Base-by-base conservation (phyloP, 2,113 vertebrate species). In the Spea bombifrons region DNA sequence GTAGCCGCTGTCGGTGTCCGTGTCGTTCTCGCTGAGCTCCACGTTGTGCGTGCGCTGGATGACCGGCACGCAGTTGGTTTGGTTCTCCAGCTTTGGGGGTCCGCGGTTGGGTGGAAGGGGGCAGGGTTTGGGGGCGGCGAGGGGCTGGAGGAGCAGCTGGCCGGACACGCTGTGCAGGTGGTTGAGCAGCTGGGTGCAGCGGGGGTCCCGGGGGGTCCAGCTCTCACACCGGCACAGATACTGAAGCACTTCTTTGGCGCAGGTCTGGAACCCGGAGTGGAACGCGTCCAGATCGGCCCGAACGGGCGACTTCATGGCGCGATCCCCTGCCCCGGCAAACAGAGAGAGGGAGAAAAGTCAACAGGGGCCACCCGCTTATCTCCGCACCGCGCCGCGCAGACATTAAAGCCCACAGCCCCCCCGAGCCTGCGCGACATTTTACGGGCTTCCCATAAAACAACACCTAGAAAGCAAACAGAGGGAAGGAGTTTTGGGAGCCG, bases 1-100 rank as follows among this genome's bases (percentile, higher is more conserved):
- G 68, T 98, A 98, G 78, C 97, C 96, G 72, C 97, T 98, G 92
- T 97, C 96, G 5, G 96, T 98, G 90, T 99, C 97, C 0, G 96
- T 97, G 92, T 99, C 97, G 64, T 94, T 94, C 85, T 97, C 96
- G 53, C 92, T 93, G 30, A 91, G 87, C 87, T 98, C 97, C 59
- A 90, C 87, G 72, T 87, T 87, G 61, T 96, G 96, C 89, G 94
- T 96, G 92, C 96, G 92, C 91, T 96, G 97, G 81, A 98, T 99
- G 87, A 98, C 97, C 0, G 97, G 95, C 65, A 98, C 97, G n/a
- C 97, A 97, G 88, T 96, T 94, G 12, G 94, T 87, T 16, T 93
- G 93, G 57, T 88, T 74, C 87, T 96, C 95, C 47, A 84, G 82
- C 85, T 92, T 94, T 61, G 86, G 93, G 46, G 63, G 83, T 0